These are phyloP conservation scores for Tor tambroides DNA, from an alignment of 2,113 vertebrate genomes.

Conservation along the genomic window DNA sequence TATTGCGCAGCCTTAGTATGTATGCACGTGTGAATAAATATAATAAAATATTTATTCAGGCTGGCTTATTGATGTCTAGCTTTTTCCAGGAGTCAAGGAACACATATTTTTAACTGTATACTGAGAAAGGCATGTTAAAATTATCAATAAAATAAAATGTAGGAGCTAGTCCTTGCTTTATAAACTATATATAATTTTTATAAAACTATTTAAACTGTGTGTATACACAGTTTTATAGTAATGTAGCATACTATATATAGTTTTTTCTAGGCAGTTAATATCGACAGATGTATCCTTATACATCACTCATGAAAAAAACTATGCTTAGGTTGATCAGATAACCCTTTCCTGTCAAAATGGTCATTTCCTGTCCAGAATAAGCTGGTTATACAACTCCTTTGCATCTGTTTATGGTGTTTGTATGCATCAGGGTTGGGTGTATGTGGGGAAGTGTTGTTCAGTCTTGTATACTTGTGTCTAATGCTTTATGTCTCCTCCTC, in stretches of 20 bases:
- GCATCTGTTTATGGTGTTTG: neutral
- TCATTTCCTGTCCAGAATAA: neutral
- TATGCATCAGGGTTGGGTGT: neutral
- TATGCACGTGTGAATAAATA: neutral
- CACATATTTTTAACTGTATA: neutral
- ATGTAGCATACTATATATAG: too few relatives aligned
- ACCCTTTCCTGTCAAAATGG: neutral
- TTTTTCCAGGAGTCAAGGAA: neutral
- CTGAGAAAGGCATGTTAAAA: too few relatives aligned
- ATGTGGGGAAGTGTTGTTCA: conserved; percentile 5
- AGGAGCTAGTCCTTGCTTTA: too few relatives aligned
- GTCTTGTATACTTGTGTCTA: neutral
- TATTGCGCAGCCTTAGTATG: neutral
- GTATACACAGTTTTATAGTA: too few relatives aligned
- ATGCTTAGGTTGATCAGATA: neutral
- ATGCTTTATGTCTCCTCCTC: conserved; percentile 34
- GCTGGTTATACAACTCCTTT: neutral
- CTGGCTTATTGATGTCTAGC: neutral
- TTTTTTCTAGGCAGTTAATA: neutral
- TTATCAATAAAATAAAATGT: too few relatives aligned
- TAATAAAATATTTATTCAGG: neutral
- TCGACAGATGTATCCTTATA: neutral
- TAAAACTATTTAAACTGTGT: too few relatives aligned
- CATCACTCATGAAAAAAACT: neutral
- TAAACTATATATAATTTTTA: too few relatives aligned